Evolutionary conservation across 2,113 vertebrate species (phyloP).

Genomic region (Mirza zaza): DNA sequence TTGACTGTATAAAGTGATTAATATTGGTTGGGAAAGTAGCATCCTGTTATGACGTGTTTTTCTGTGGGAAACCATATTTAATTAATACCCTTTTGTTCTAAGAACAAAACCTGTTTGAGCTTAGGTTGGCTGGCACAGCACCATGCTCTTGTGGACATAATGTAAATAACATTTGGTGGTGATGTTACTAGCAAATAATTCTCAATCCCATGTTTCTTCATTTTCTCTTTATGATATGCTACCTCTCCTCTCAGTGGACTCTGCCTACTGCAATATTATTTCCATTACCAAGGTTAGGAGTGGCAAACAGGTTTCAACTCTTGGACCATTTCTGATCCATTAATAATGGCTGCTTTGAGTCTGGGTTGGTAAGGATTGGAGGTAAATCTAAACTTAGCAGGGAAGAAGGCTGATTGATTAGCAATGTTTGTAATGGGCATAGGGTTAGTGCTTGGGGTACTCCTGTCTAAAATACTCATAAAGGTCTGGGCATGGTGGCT

Average conservation of each 20-base stretch:
- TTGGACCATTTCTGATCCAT: not conserved
- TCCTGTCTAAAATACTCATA: not conserved
- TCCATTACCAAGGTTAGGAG: not conserved
- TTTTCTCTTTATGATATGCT: rapidly evolving
- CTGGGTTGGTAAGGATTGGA: not conserved
- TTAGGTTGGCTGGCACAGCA: not conserved
- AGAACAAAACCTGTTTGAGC: not conserved
- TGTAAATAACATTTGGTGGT: not conserved
- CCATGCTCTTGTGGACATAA: not conserved
- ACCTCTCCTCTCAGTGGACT: not conserved
- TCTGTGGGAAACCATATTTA: not conserved
- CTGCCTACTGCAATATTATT: not conserved
- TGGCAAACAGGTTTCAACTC: not conserved
- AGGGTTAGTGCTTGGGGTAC: not conserved
- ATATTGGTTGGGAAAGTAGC: not conserved
- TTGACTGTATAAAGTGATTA: not conserved
- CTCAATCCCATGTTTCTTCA: not conserved
- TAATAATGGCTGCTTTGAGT: not conserved
- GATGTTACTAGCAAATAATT: not conserved
- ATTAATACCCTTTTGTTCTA: not conserved
- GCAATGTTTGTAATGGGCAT: not conserved
- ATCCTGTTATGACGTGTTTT: not conserved
- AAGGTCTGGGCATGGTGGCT: not conserved
- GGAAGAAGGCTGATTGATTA: not conserved
- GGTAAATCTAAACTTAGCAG: not conserved